These are phyloP conservation scores for Heliangelus exortis DNA, from an alignment of 2,797 vertebrate genomes.

Conservation along the genomic window DNA sequence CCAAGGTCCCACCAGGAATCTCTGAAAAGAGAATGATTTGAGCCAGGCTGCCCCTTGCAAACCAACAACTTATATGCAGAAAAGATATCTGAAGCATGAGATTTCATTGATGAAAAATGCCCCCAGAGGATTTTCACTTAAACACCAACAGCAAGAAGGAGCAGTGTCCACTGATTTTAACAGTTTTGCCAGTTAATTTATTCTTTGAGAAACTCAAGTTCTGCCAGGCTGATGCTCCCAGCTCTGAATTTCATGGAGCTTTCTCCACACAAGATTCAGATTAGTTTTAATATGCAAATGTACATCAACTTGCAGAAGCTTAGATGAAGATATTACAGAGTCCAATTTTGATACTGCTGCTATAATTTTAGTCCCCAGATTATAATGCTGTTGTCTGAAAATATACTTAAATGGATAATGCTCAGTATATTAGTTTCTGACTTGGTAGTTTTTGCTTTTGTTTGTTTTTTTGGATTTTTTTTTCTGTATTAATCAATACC, in stretches of 20 bases:
- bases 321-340: not conserved
- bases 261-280: not conserved
- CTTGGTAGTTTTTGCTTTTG: not conserved
- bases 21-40: not conserved
- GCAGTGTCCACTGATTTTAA: not conserved
- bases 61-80: accelerated
- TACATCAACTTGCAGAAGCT: not conserved
- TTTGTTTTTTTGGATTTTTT: too few species aligned
- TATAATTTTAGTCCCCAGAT: not conserved
- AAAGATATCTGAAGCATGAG: not conserved
- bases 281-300: not conserved
- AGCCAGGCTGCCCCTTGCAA: not conserved
- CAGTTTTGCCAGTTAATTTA: not conserved
- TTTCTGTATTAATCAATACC: slow-evolving; percentile 31
- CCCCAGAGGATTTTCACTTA: not conserved
- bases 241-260: not conserved
- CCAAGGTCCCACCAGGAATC: not conserved
- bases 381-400: slow-evolving; percentile 13
- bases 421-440: not conserved
- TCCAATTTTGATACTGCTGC: not conserved
- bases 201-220: not conserved
- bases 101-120: not conserved
- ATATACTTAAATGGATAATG: not conserved
- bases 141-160: not conserved
- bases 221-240: not conserved